Conservation (phyloP, 2,113 vertebrate genomes). For the Cynocephalus volans region DNA sequence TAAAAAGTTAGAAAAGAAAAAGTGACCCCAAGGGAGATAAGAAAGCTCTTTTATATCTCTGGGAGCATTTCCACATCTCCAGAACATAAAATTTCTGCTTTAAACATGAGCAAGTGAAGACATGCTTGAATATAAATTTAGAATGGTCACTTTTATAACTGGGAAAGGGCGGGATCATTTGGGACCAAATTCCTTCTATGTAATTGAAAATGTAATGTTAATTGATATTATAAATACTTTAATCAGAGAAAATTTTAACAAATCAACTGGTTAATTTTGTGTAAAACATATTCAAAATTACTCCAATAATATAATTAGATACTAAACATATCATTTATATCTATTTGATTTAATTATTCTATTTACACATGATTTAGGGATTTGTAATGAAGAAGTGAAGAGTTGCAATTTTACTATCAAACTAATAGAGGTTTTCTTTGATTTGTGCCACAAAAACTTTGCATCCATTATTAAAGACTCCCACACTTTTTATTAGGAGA, state of each 20-base stretch:
- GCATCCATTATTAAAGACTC: not conserved
- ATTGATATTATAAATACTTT: not conserved
- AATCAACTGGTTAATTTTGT: not conserved
- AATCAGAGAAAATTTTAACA: not conserved
- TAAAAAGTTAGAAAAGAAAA: not conserved
- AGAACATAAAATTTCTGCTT: not conserved
- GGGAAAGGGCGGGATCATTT: not conserved
- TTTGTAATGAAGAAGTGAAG: not conserved
- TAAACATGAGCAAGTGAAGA: not conserved
- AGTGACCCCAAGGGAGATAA: no score
- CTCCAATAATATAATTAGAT: not conserved
- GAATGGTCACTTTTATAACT: not conserved
- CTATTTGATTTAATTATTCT: not conserved
- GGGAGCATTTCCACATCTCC: not conserved
- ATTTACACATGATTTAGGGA: not conserved
- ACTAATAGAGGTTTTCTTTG: not conserved
- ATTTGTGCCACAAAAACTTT: not conserved
- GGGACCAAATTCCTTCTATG: not conserved
- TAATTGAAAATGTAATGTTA: not conserved
- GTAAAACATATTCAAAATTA: not conserved
- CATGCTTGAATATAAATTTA: not conserved
- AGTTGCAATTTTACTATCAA: not conserved
- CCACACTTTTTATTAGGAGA: not conserved
- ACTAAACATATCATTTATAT: not conserved
- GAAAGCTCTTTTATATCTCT: not conserved